Evolutionary conservation across 2,797 vertebrate species (phyloP).

Genomic region (Xerus rutilus): DNA sequence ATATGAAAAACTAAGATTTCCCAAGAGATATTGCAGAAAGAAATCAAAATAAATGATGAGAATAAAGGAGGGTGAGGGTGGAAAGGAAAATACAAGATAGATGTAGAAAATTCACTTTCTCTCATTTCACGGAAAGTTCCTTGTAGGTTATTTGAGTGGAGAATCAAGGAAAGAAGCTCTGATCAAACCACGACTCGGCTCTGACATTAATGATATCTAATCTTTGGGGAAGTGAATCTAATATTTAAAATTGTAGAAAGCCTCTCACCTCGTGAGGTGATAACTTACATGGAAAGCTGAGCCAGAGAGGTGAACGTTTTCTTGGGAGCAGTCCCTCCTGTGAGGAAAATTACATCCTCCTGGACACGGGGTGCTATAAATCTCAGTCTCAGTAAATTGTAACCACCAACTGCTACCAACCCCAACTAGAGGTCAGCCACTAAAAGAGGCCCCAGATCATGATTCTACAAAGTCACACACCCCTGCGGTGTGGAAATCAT

Average conservation of each 20-base stretch:
- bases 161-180: conserved; percentile 18
- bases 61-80: background rate
- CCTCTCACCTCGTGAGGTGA: conserved; percentile 37
- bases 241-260: conserved; percentile 77
- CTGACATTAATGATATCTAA: conserved; percentile 62
- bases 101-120: conserved; percentile 41
- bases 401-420: conserved; percentile 37
- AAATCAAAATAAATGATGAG: conserved; percentile 56
- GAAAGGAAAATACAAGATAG: background rate
- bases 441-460: conserved; percentile 58
- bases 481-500: conserved; percentile 48
- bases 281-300: conserved; percentile 73
- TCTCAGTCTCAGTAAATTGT: conserved; percentile 72
- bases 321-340: conserved; percentile 60
- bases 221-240: conserved; percentile 64
- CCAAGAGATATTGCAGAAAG: conserved; percentile 53
- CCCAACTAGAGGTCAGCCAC: conserved; percentile 57
- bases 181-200: conserved; percentile 37
- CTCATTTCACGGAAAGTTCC: conserved; percentile 58
- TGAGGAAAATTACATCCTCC: conserved; percentile 76
- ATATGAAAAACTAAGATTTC: conserved; percentile 67
- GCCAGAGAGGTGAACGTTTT: conserved; percentile 65
- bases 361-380: conserved; percentile 59
- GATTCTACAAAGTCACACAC: conserved; percentile 39
- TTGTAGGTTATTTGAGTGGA: conserved; percentile 52